phyloP scores from a whole-genome alignment of 2,888 invertebrate species.

The Pollenia labialis region DNA sequence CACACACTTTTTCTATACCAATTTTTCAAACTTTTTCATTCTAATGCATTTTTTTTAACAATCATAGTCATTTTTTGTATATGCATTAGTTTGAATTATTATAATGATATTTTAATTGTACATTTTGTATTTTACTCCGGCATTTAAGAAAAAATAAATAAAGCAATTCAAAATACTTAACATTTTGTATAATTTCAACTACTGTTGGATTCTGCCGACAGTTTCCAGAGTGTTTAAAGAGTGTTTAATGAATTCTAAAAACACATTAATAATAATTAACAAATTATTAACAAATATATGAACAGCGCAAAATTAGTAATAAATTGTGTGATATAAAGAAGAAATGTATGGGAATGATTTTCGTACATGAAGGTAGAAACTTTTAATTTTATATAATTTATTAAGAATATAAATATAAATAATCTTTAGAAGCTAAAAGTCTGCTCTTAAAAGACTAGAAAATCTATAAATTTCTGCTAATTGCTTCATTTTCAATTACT shows the following conservation, averaged over 20 bases:
- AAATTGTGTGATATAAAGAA: too few species aligned
- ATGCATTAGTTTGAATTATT: constrained; percentile 55
- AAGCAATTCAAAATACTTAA: constrained; percentile 38
- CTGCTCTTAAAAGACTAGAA: too few species aligned
- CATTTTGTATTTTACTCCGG: constrained; percentile 36
- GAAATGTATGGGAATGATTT: too few species aligned
- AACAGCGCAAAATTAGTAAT: too few species aligned
- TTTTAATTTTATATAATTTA: too few species aligned
- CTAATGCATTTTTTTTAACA: constrained; percentile 33
- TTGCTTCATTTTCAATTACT: too few species aligned
- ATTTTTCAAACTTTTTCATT: constrained; percentile 29
- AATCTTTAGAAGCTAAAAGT: too few species aligned
- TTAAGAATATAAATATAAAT: too few species aligned
- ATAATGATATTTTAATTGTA: constrained; percentile 69
- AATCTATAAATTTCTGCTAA: too few species aligned
- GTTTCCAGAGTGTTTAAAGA: constrained; percentile 8
- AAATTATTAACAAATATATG: too few species aligned
- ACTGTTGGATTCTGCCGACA: constrained; percentile 30
- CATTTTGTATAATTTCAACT: constrained; percentile 26
- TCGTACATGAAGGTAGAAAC: too few species aligned
- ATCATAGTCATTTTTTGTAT: constrained; percentile 30
- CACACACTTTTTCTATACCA: constrained; percentile 9
- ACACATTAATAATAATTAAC: neutral
- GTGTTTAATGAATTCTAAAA: neutral
- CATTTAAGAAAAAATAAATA: constrained; percentile 6